phyloP scores from a whole-genome alignment of 2,888 invertebrate species.

The Phortica okadai region DNA sequence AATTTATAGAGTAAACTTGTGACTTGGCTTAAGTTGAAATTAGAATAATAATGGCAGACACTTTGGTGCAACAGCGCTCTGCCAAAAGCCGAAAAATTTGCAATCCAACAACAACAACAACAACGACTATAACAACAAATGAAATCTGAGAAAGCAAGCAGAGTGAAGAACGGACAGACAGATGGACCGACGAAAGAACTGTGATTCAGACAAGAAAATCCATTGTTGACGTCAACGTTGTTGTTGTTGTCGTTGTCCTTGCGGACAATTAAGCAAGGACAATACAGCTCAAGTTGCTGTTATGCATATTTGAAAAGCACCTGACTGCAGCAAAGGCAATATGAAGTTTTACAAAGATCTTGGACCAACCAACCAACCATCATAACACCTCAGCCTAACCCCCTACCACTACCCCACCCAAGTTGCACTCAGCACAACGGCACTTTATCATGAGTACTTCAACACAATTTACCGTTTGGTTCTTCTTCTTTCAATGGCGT shows the following conservation, averaged over 20 bases:
- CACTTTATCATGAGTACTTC: background rate
- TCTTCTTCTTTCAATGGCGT: background rate
- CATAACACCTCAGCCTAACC: no score
- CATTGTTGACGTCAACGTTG: background rate
- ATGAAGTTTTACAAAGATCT: background rate
- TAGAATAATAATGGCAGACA: no score
- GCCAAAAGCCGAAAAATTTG: no score
- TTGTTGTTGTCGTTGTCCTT: slow-evolving; percentile 48
- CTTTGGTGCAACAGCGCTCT: no score
- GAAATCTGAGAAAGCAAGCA: no score
- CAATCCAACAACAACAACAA: no score
- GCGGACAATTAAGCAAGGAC: slow-evolving; percentile 67
- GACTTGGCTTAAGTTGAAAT: no score
- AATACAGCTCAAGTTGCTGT: slow-evolving; percentile 55
- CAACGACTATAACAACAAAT: no score
- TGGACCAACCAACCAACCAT: background rate
- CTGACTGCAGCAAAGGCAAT: background rate
- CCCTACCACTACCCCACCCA: no score
- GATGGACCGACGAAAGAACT: background rate
- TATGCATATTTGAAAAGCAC: slow-evolving; percentile 36
- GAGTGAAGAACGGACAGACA: background rate
- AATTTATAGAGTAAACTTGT: background rate
- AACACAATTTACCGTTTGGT: no score
- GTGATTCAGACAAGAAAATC: background rate
- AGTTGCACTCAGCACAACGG: background rate